Percentiles rank a stretch among this genome's conserved stretches.
phyloP scores from a whole-genome alignment of 2,113 vertebrate species.

The Bagarius yarrelli region DNA sequence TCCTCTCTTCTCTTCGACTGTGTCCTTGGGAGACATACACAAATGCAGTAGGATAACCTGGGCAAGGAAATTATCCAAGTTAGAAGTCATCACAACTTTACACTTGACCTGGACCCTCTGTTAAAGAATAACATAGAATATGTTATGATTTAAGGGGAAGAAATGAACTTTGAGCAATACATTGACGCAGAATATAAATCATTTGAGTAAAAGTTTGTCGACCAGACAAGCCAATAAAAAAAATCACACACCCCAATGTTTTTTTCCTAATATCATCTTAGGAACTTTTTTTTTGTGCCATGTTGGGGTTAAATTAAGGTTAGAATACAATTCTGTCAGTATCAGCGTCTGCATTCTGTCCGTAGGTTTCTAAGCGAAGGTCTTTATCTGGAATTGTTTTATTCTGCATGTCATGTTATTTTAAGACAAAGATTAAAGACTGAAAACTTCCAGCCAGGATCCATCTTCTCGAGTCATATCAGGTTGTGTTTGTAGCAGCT shows the following conservation, averaged over 20 bases:
- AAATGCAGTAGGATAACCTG: too few species aligned
- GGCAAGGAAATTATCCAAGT: too few species aligned
- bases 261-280: too few species aligned
- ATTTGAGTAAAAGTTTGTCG: background rate
- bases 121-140: too few species aligned
- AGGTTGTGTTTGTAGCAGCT: background rate
- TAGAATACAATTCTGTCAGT: slow-evolving; percentile 52
- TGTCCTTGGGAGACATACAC: too few species aligned
- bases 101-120: too few species aligned
- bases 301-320: slow-evolving; percentile 34
- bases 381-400: slow-evolving; percentile 32
- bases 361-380: slow-evolving; percentile 24
- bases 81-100: too few species aligned
- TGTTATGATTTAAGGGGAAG: background rate
- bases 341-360: slow-evolving; percentile 21
- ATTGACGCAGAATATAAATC: background rate
- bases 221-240: too few species aligned
- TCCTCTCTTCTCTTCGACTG: too few species aligned
- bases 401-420: slow-evolving; percentile 19
- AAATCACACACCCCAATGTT: too few species aligned
- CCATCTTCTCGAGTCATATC: slow-evolving; percentile 2
- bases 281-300: slow-evolving; percentile 41
- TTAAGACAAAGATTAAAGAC: slow-evolving; percentile 19
- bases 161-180: background rate
- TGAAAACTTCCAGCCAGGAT: background rate